Base-by-base conservation (phyloP, 2,113 vertebrate species). In the Poecile atricapillus region DNA sequence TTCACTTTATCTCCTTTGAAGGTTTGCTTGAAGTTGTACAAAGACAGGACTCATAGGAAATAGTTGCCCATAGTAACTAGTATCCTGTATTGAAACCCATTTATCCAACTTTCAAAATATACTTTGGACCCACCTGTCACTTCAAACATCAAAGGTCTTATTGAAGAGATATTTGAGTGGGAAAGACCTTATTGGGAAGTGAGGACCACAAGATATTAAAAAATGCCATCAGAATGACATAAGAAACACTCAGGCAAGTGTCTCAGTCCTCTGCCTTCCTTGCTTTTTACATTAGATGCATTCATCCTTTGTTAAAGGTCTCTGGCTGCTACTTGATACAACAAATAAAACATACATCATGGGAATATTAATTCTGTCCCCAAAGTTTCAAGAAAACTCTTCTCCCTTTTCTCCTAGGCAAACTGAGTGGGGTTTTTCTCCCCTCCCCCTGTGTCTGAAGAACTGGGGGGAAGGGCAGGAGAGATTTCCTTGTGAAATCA, bases 401-500 rank as follows among this genome's bases (percentile, higher is more conserved):
- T 81, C n/a, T 79, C 11, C 31, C 8, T 69, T 49, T 64, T 41
- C 30, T 81, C 68, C 50, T 75, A 83, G 24, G 25, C 21, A 81
- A 89, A 43, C 13, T 11, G 16, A 83, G 20, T 10, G 17, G 7
- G 13, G 2, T 5, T 44, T 79, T 18, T 21, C 5, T 1, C 33
- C 60, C 18, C 16, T 44, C 7, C 13, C 1, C 3, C 18, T 62
- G 15, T 5, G 14, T 64, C 55, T 83, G 46, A 78, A 73, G 37
- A 67, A 31, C 1, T 23, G 4, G 19, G 24, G 31, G 43, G 76
- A 80, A 41, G 39, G 44, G 77, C 19, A 70, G 63, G 56, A 70
- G 22, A 76, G 24, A 62, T 44, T 92, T 95, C 64, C 43, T 31
- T 53, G 41, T 89, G 90, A 93, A 96, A 95, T 96, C 90, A 93